Conservation (phyloP, 2,888 invertebrate genomes). For the Heliconius aoede region DNA sequence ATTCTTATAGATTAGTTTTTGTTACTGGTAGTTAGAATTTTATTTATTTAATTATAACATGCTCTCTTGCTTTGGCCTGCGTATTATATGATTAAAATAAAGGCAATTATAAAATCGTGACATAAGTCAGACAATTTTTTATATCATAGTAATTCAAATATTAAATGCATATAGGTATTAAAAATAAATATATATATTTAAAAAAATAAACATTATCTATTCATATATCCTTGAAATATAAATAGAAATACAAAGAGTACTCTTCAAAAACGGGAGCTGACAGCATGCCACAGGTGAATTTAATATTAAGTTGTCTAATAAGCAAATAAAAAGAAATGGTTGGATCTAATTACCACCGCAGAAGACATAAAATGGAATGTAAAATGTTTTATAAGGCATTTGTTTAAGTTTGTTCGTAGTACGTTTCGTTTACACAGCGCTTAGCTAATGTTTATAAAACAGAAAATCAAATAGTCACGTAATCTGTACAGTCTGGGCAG, state of each 20-base stretch:
- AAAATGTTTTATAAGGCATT: conserved; percentile 42
- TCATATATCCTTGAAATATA: conserved; percentile 23
- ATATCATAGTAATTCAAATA: too few species aligned
- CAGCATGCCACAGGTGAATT: conserved; percentile 55
- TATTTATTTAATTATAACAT: neutral
- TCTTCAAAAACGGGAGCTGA: conserved; percentile 71
- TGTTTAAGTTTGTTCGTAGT: conserved; percentile 53
- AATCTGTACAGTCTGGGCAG: conserved; percentile 64
- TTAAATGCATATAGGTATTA: neutral
- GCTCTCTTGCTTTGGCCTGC: neutral
- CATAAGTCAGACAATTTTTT: too few species aligned
- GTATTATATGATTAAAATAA: too few species aligned
- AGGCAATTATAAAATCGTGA: too few species aligned
- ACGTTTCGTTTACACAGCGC: conserved; percentile 66
- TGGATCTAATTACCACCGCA: conserved; percentile 37
- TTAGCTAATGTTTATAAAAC: conserved; percentile 72
- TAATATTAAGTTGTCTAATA: conserved; percentile 44
- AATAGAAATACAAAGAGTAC: conserved; percentile 67
- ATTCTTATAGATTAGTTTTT: neutral
- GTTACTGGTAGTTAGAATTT: neutral
- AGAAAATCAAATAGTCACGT: conserved; percentile 64
- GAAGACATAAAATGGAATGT: conserved; percentile 37
- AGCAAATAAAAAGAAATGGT: conserved; percentile 39
- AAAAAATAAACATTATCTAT: too few species aligned
- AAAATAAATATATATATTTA: neutral